Conservation (phyloP, 2,113 vertebrate genomes). For the Ornithorhynchus anatinus region DNA sequence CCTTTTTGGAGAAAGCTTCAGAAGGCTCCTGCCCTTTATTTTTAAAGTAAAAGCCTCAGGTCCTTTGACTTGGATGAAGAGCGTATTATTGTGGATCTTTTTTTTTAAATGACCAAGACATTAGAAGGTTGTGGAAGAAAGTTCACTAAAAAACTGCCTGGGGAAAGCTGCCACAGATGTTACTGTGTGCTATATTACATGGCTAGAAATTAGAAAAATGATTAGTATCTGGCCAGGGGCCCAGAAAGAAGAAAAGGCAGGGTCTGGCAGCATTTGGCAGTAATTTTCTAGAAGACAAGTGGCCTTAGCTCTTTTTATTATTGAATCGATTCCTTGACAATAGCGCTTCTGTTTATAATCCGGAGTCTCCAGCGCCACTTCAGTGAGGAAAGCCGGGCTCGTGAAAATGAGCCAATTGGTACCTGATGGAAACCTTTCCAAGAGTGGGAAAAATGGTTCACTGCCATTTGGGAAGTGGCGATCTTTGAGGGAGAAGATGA, state of each 20-base stretch:
- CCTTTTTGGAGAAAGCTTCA: background rate
- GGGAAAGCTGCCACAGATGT: background rate
- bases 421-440: slow-evolving; percentile 14
- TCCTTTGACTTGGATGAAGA: slow-evolving; percentile 13
- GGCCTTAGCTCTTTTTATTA: slow-evolving; percentile 60
- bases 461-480: too few relatives aligned
- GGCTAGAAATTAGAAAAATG: slow-evolving; percentile 60
- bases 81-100: background rate
- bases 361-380: background rate
- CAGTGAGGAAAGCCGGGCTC: background rate
- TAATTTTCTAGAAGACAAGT: slow-evolving; percentile 64
- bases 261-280: slow-evolving; percentile 47
- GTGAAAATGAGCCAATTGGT: background rate
- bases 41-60: background rate
- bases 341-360: slow-evolving; percentile 29
- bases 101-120: background rate
- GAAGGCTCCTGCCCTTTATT: slow-evolving; percentile 3
- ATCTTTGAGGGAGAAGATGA: background rate
- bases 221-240: slow-evolving; percentile 64
- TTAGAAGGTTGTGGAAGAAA: slow-evolving; percentile 2
- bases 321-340: slow-evolving; percentile 53
- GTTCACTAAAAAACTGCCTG: slow-evolving; percentile 24
- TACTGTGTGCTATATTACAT: slow-evolving; percentile 16
- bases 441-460: background rate
- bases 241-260: slow-evolving; percentile 54